Conservation (phyloP, 2,797 vertebrate genomes). For the Sciaenops ocellatus region DNA sequence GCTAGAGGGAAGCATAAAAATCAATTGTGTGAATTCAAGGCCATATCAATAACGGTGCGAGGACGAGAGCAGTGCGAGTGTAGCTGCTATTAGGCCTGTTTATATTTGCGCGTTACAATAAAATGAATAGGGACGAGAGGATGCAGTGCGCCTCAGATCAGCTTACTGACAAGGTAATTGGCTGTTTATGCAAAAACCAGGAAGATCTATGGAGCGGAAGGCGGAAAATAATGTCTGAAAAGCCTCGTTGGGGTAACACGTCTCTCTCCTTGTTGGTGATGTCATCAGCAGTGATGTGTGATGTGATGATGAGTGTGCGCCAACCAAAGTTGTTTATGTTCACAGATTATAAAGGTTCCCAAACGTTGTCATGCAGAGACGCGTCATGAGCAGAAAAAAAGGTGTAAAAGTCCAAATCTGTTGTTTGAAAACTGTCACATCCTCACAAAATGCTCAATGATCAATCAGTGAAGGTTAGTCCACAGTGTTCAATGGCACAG, state of each 20-base stretch:
- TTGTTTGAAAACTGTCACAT: too few species aligned
- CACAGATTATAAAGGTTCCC: background rate
- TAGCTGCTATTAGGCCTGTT: conserved; percentile 78
- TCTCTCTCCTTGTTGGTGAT: conserved; percentile 31
- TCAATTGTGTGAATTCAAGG: conserved; percentile 87
- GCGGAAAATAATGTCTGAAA: conserved; percentile 39
- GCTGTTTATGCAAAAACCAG: conserved; percentile 74
- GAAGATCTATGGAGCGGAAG: conserved; percentile 61
- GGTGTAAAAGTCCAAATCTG: background rate
- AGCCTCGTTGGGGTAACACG: conserved; percentile 37
- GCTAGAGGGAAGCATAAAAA: conserved; percentile 90
- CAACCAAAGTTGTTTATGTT: background rate
- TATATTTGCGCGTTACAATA: conserved; percentile 74
- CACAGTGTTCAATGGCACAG: too few species aligned
- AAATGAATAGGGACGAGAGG: conserved; percentile 74
- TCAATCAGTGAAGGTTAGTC: background rate
- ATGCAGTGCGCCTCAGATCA: conserved; percentile 59
- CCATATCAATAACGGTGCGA: conserved; percentile 86
- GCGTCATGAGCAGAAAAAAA: background rate
- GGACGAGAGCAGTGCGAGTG: conserved; percentile 65
- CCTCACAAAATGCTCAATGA: background rate
- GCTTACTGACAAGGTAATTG: conserved; percentile 66
- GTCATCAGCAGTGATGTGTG: conserved; percentile 41
- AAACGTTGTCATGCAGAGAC: background rate
- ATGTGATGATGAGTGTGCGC: background rate